phyloP scores from a whole-genome alignment of 2,113 vertebrate genomes.

The Cyprinodon brontotheroides region DNA sequence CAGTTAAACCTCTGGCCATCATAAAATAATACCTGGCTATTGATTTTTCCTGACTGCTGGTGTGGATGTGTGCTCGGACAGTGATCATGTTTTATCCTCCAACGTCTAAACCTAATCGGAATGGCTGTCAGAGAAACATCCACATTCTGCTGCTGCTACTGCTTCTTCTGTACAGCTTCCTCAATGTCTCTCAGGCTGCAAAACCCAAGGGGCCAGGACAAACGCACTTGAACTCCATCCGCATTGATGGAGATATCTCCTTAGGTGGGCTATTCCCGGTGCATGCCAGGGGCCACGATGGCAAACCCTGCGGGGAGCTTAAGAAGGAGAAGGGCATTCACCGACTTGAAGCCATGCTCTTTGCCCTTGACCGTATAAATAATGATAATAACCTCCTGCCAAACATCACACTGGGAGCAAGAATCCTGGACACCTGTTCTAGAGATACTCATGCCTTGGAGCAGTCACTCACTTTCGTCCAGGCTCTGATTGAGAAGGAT shows the following conservation, averaged over 20 bases:
- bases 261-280: constrained; percentile 96
- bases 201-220: constrained; percentile 90
- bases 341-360: constrained; percentile 97
- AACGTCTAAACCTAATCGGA: constrained; percentile 38
- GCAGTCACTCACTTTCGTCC: constrained; percentile 98
- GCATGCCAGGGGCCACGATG: constrained; percentile 90
- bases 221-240: constrained; percentile 96
- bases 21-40: constrained; percentile 60
- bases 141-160: constrained; percentile 49
- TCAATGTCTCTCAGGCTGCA: constrained; percentile 76
- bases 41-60: constrained; percentile 42
- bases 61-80: constrained; percentile 27
- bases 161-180: constrained; percentile 76
- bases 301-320: constrained; percentile 94
- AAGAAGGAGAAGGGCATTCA: constrained; percentile 99
- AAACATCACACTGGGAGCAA: constrained; percentile 95
- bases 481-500: constrained; percentile 97
- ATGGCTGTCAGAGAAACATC: constrained; percentile 33
- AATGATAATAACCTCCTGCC: constrained; percentile 95
- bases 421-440: constrained; percentile 97
- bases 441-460: constrained; percentile 96
- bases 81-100: constrained; percentile 67
- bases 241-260: constrained; percentile 96
- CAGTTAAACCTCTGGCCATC: constrained; percentile 67
- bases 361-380: constrained; percentile 96